These are phyloP conservation scores for Drosophila kokeensis DNA, from an alignment of 2,888 invertebrate genomes.

Conservation along the genomic window DNA sequence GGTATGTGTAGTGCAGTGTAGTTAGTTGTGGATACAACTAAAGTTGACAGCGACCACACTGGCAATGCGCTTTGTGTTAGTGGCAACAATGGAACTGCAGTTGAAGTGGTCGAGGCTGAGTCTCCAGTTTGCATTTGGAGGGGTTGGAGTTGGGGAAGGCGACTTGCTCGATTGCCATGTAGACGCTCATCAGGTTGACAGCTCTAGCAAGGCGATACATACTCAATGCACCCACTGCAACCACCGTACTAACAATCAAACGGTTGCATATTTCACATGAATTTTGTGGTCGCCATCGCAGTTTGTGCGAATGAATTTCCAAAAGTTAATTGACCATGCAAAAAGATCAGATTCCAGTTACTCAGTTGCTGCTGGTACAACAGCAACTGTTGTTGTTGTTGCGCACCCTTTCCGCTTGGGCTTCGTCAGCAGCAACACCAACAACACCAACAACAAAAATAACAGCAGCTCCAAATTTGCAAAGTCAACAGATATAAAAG, in stretches of 20 bases:
- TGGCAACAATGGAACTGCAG: slow-evolving; percentile 37
- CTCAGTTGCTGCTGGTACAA: slow-evolving; percentile 13
- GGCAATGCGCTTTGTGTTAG: slow-evolving; percentile 38
- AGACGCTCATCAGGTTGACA: slow-evolving; percentile 75
- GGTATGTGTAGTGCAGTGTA: slow-evolving; percentile 14
- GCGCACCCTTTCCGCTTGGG: slow-evolving; percentile 40
- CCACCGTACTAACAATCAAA: slow-evolving; percentile 30
- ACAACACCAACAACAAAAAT: slow-evolving; percentile 16
- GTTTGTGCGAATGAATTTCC: slow-evolving; percentile 56
- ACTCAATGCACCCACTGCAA: slow-evolving; percentile 55
- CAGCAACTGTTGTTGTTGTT: slow-evolving; percentile 18
- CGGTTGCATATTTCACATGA: slow-evolving; percentile 60
- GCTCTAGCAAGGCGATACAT: slow-evolving; percentile 71
- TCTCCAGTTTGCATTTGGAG: not conserved
- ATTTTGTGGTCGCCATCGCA: slow-evolving; percentile 57
- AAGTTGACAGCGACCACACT: slow-evolving; percentile 36
- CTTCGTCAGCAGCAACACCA: slow-evolving; percentile 21
- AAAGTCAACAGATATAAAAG: slow-evolving; percentile 47
- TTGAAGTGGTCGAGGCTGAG: slow-evolving; percentile 2
- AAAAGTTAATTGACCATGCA: slow-evolving; percentile 78
- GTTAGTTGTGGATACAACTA: slow-evolving; percentile 36
- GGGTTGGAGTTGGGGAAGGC: slow-evolving; percentile 4
- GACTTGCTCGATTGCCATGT: slow-evolving; percentile 69
- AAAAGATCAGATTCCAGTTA: slow-evolving; percentile 69
- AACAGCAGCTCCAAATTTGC: slow-evolving; percentile 49